A percentile compares a stretch with the other conserved stretches of the same genome.
phyloP scores from a whole-genome alignment of 1,140 invertebrate genomes.

The Heliconius congener region DNA sequence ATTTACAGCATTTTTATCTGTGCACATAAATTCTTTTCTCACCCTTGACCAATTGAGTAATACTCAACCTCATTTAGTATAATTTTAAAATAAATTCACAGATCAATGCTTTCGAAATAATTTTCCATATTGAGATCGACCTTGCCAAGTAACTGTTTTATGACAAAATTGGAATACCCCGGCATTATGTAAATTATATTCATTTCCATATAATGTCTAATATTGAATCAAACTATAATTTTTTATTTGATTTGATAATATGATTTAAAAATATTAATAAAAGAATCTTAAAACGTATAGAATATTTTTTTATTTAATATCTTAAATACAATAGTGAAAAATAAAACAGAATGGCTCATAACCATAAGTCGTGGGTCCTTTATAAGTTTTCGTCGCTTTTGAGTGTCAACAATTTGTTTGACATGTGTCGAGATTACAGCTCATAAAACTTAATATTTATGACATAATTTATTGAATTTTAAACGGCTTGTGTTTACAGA shows the following conservation, averaged over 20 bases:
- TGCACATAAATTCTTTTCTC: not conserved
- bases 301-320: not conserved
- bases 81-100: not conserved
- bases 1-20: not conserved
- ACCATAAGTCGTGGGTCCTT: constrained; percentile 31
- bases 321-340: not conserved
- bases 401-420: constrained; percentile 66
- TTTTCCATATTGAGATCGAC: constrained; percentile 44
- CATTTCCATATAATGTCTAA: constrained; percentile 6
- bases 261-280: not conserved
- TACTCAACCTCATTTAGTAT: constrained; percentile 10
- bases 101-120: constrained; percentile 19
- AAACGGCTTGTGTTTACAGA: constrained; percentile 48
- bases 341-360: not conserved
- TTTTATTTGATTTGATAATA: constrained; percentile 5
- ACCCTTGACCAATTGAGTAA: constrained; percentile 13
- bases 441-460: constrained; percentile 61
- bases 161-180: constrained; percentile 50
- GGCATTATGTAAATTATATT: constrained; percentile 53
- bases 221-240: not conserved
- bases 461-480: constrained; percentile 60
- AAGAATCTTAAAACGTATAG: not conserved
- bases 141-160: constrained; percentile 66
- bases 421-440: constrained; percentile 61
- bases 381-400: constrained; percentile 52